Conservation (phyloP, 2,797 vertebrate species). For the Esox masquinongy region DNA sequence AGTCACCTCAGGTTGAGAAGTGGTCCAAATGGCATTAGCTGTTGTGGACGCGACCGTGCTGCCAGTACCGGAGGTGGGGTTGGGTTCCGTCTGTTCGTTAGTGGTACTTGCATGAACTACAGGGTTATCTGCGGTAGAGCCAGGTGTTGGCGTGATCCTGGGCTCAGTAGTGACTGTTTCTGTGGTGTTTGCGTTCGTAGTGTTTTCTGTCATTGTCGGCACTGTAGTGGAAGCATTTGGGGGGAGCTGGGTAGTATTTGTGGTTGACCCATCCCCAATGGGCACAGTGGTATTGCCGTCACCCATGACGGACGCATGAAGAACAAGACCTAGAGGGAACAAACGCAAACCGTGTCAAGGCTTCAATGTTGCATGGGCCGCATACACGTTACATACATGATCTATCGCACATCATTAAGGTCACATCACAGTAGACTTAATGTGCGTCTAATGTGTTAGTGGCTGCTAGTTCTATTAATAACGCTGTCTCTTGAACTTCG, state of each 20-base stretch:
- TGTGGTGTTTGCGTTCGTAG: background rate
- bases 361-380: background rate
- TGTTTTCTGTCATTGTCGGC: background rate
- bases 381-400: too few species aligned
- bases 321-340: conserved; percentile 40
- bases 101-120: too few species aligned
- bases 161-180: background rate
- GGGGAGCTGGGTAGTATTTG: background rate
- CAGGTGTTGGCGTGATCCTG: background rate
- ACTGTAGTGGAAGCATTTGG: background rate
- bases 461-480: too few species aligned
- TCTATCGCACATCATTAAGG: too few species aligned
- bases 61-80: background rate
- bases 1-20: background rate
- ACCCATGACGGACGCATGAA: background rate
- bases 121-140: background rate
- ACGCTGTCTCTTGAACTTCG: background rate
- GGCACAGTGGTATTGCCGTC: background rate
- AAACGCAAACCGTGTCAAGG: background rate
- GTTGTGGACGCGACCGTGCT: background rate
- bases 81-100: background rate
- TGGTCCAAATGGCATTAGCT: background rate
- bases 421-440: too few species aligned
- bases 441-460: too few species aligned
- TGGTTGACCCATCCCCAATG: background rate